Evolutionary conservation across 2,113 vertebrate species (phyloP).

Genomic region (Nansenia antarctica): DNA sequence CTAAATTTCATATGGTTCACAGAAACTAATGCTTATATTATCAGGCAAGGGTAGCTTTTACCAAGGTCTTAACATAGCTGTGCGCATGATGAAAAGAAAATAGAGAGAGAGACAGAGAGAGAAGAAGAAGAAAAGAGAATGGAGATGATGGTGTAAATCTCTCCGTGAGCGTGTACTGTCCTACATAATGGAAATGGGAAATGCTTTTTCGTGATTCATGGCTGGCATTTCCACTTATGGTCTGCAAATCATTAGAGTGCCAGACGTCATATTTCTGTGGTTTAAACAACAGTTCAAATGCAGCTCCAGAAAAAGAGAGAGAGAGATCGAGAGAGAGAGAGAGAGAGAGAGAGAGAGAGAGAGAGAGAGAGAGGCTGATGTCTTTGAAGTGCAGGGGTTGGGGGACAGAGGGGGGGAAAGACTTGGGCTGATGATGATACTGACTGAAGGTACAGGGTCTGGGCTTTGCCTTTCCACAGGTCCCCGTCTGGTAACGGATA

Average conservation of each 20-base stretch:
- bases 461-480: conserved; percentile 18
- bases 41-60: neutral
- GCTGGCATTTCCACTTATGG: conserved; percentile 63
- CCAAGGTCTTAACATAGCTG: neutral
- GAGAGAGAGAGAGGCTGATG: conserved; percentile 20
- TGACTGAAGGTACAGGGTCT: no score
- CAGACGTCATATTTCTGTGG: conserved; percentile 67
- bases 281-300: conserved; percentile 53
- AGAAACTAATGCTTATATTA: neutral
- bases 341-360: conserved; percentile 5
- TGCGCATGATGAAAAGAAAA: neutral
- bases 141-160: conserved; percentile 63
- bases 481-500: conserved; percentile 31
- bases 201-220: conserved; percentile 73
- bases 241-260: conserved; percentile 67
- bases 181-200: conserved; percentile 64
- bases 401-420: conserved; percentile 14
- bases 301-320: conserved; percentile 12
- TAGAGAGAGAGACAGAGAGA: conserved; percentile 7
- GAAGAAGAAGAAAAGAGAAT: conserved; percentile 35
- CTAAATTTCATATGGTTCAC: no score
- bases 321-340: no score
- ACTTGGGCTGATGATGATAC: no score
- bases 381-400: no score
- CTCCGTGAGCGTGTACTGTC: conserved; percentile 53